Evolutionary conservation across 1,140 invertebrate species (phyloP).

Genomic region (Megalonaias nervosa): DNA sequence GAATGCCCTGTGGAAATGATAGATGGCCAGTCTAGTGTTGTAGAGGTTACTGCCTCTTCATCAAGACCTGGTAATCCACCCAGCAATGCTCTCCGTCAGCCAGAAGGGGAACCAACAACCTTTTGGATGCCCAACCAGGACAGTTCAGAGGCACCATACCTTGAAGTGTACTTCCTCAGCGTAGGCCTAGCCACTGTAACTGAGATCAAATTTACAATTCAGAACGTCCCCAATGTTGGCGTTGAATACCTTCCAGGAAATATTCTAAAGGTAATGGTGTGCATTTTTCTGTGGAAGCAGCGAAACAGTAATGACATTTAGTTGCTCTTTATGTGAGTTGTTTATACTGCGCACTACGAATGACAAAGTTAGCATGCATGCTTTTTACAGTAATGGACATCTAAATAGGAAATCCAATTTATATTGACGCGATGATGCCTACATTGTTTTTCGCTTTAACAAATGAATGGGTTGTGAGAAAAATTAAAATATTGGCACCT

Average conservation of each 20-base stretch:
- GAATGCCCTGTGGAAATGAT: conserved; percentile 27
- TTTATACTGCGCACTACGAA: too few relatives aligned
- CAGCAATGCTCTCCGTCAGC: conserved; percentile 14
- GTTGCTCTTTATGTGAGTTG: too few relatives aligned
- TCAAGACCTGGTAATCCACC: conserved; percentile 26
- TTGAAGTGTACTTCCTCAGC: conserved; percentile 16
- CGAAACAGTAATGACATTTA: too few relatives aligned
- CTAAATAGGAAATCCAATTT: too few relatives aligned
- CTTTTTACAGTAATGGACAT: too few relatives aligned
- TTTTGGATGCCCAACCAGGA: conserved; percentile 22
- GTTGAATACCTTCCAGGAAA: conserved; percentile 24
- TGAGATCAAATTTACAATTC: conserved; percentile 10
- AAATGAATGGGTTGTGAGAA: too few relatives aligned
- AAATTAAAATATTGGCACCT: too few relatives aligned
- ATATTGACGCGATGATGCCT: too few relatives aligned
- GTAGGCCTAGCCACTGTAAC: conserved; percentile 24
- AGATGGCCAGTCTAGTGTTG: conserved; percentile 25
- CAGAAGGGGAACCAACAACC: conserved; percentile 4
- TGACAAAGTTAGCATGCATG: too few relatives aligned
- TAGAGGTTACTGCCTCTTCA: conserved; percentile 13
- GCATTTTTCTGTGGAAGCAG: too few relatives aligned
- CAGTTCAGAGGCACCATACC: not conserved
- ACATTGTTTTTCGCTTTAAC: too few relatives aligned
- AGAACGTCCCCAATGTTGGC: conserved; percentile 22
- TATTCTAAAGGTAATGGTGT: too few relatives aligned